Evolutionary conservation across 1,140 invertebrate species (phyloP).

Genomic region (Dufourea novaeangliae): DNA sequence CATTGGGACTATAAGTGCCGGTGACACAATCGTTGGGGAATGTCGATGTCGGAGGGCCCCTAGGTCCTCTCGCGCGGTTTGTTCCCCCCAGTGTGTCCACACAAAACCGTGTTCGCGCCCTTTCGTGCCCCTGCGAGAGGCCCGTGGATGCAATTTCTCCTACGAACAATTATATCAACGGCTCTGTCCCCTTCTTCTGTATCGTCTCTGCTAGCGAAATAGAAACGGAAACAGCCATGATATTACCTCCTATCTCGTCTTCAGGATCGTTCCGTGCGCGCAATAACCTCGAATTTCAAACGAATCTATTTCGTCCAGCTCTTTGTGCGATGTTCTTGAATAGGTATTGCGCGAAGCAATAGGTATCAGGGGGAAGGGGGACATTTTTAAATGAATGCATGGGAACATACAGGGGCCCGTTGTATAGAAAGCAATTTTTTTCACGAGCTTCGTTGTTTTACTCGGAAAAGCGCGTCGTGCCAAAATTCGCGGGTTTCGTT

Average conservation of each 20-base stretch:
- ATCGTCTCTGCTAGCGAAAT: not conserved
- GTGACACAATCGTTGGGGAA: slow-evolving; percentile 73
- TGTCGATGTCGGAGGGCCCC: slow-evolving; percentile 65
- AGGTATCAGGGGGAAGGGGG: no score
- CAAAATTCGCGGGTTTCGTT: not conserved
- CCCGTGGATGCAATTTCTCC: not conserved
- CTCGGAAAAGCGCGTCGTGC: no score
- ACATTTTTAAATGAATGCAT: no score
- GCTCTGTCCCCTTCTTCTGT: not conserved
- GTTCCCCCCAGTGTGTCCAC: not conserved
- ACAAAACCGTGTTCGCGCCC: not conserved
- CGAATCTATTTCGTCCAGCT: not conserved
- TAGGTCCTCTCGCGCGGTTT: slow-evolving; percentile 54
- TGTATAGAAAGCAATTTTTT: no score
- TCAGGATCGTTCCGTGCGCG: not conserved
- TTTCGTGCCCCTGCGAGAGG: no score
- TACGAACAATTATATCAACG: not conserved
- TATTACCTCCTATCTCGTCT: slow-evolving; percentile 33
- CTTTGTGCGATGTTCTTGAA: not conserved
- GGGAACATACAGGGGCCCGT: no score
- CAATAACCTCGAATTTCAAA: not conserved
- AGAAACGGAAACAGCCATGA: slow-evolving; percentile 44
- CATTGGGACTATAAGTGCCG: slow-evolving; percentile 64
- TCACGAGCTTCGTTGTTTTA: no score
- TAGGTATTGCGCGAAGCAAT: not conserved